A percentile compares a stretch with the other conserved stretches of the same genome.
phyloP scores from a whole-genome alignment of 2,797 vertebrate genomes.

The Acropternis orthonyx region DNA sequence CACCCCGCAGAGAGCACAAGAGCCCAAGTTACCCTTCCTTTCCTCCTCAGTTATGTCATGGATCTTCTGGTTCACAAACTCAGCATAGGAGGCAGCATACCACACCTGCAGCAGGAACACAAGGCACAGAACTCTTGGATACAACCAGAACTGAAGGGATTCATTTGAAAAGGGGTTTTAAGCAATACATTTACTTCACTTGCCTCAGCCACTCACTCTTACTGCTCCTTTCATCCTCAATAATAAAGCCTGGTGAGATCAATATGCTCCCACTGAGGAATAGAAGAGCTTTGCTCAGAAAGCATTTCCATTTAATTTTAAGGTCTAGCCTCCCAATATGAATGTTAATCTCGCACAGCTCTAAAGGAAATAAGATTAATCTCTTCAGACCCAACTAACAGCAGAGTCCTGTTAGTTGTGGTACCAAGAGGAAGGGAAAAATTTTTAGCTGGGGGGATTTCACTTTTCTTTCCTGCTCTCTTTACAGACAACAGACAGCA shows the following conservation, averaged over 20 bases:
- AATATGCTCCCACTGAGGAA: not conserved
- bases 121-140: not conserved
- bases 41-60: conserved; percentile 97
- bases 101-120: conserved; percentile 84
- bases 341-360: conserved; percentile 1
- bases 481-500: not conserved
- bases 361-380: not conserved
- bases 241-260: not conserved
- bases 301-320: conserved; percentile 11
- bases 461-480: not conserved
- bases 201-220: not conserved
- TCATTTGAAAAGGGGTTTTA: not conserved
- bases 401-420: not conserved
- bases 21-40: conserved; percentile 85
- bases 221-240: not conserved
- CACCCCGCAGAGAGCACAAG: not conserved
- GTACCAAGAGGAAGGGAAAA: not conserved
- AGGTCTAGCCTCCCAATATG: not conserved
- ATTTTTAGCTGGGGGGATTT: not conserved
- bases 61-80: conserved; percentile 95
- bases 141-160: not conserved
- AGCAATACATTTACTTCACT: not conserved
- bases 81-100: conserved; percentile 96
- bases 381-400: not conserved
- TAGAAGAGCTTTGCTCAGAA: not conserved